These are phyloP conservation scores for Halyomorpha halys DNA, from an alignment of 1,140 invertebrate genomes.

Conservation along the genomic window DNA sequence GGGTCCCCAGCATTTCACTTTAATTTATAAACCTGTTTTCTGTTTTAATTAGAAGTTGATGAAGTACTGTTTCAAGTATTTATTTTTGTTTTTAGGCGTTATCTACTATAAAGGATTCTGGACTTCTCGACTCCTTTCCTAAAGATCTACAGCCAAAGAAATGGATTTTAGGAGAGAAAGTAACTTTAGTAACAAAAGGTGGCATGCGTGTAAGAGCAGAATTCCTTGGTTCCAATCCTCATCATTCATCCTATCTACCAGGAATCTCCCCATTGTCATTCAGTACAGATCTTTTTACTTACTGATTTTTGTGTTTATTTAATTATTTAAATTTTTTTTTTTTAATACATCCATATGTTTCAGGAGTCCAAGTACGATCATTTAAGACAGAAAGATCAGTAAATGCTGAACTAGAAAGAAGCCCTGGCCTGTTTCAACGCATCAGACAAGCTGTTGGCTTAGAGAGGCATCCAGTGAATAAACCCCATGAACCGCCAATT, in stretches of 20 bases:
- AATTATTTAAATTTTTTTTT: no score
- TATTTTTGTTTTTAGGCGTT: conserved; percentile 11
- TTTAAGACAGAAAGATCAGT: conserved; percentile 31
- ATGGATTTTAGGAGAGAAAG: conserved; percentile 16
- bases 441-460: conserved; percentile 25
- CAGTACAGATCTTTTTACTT: not conserved
- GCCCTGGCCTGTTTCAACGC: conserved; percentile 25
- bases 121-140: conserved; percentile 9
- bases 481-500: not conserved
- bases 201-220: conserved; percentile 10
- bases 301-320: not conserved
- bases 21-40: not conserved
- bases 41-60: not conserved
- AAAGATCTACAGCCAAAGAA: conserved; percentile 6
- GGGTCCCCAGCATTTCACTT: no score
- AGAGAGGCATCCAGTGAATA: conserved; percentile 14
- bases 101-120: not conserved
- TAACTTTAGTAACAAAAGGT: conserved; percentile 4
- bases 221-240: not conserved
- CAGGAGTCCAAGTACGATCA: conserved; percentile 26
- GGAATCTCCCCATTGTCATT: not conserved
- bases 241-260: not conserved
- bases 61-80: not conserved
- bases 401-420: conserved; percentile 25
- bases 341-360: not conserved